Conservation (phyloP, 2,113 vertebrate genomes). For the Rhea pennata region DNA sequence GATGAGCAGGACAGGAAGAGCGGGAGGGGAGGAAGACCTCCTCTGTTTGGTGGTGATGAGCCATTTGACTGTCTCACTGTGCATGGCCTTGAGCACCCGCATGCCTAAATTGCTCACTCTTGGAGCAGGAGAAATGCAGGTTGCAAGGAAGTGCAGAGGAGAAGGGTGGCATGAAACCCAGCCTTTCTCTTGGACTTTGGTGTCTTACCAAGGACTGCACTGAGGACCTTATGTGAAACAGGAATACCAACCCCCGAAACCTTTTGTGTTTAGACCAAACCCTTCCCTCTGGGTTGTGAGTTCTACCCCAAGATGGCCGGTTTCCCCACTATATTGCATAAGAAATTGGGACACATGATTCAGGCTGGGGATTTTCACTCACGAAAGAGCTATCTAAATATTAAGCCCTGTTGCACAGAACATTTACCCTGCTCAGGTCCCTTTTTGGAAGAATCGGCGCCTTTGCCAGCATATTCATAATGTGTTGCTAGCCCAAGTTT, state of each 20-base stretch:
- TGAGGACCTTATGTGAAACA: background rate
- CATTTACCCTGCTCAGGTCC: background rate
- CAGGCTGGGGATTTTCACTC: background rate
- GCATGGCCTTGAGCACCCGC: background rate
- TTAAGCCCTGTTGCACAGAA: background rate
- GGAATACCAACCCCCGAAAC: background rate
- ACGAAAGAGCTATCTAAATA: background rate
- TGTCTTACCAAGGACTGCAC: background rate
- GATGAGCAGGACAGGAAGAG: background rate
- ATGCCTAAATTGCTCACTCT: background rate
- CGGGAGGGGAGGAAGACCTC: background rate
- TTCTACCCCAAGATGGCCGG: background rate
- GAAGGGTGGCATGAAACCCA: background rate
- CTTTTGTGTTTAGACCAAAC: background rate
- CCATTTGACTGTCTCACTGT: background rate
- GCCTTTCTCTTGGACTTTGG: background rate
- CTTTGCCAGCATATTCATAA: background rate
- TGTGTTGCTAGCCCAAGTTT: background rate
- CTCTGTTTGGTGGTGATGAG: background rate
- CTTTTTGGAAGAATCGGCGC: background rate
- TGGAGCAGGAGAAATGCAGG: background rate
- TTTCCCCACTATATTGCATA: background rate
- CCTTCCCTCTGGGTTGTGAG: background rate
- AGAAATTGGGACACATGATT: background rate
- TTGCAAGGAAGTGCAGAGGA: background rate